Evolutionary conservation across 2,797 vertebrate genomes (phyloP).

Genomic region (Craterocephalus amniculus): DNA sequence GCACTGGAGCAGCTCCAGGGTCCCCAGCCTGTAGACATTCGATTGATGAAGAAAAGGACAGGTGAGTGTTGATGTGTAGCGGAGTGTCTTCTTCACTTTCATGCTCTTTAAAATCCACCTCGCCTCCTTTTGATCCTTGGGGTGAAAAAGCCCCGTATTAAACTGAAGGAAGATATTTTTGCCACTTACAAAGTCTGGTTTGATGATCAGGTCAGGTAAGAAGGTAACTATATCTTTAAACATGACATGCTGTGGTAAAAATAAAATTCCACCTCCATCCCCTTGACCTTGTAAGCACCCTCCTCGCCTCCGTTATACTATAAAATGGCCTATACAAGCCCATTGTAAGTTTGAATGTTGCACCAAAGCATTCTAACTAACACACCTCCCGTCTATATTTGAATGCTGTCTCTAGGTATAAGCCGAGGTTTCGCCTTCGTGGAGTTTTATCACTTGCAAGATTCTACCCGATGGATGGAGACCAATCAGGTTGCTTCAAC

Average conservation of each 20-base stretch:
- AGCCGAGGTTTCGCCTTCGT: slow-evolving; percentile 99
- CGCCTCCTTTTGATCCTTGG: slow-evolving; percentile 77
- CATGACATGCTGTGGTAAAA: slow-evolving; percentile 91
- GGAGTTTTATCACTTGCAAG: slow-evolving; percentile 99
- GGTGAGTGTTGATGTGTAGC: slow-evolving; percentile 85
- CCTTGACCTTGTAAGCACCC: slow-evolving; percentile 77
- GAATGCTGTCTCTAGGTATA: slow-evolving; percentile 99
- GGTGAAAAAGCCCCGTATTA: slow-evolving; percentile 64
- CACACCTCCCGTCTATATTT: slow-evolving; percentile 99
- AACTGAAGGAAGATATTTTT: slow-evolving; percentile 27
- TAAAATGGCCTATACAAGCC: slow-evolving; percentile 78
- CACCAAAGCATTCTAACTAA: slow-evolving; percentile 86
- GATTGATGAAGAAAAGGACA: slow-evolving; percentile 95
- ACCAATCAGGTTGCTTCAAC: slow-evolving; percentile 99
- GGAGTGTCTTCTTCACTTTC: slow-evolving; percentile 47
- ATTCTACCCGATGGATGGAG: slow-evolving; percentile 99
- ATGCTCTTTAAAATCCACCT: slow-evolving; percentile 70
- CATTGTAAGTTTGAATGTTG: slow-evolving; percentile 94
- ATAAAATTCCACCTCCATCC: slow-evolving; percentile 74
- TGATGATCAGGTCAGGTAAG: slow-evolving; percentile 53
- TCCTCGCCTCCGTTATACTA: slow-evolving; percentile 28
- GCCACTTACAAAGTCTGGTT: slow-evolving; percentile 31
- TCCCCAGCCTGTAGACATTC: slow-evolving; percentile 92
- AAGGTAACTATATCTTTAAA: slow-evolving; percentile 48
- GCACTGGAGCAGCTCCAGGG: slow-evolving; percentile 92